Base-by-base conservation (phyloP, 2,888 invertebrate species). In the Drosophila mimetica region DNA sequence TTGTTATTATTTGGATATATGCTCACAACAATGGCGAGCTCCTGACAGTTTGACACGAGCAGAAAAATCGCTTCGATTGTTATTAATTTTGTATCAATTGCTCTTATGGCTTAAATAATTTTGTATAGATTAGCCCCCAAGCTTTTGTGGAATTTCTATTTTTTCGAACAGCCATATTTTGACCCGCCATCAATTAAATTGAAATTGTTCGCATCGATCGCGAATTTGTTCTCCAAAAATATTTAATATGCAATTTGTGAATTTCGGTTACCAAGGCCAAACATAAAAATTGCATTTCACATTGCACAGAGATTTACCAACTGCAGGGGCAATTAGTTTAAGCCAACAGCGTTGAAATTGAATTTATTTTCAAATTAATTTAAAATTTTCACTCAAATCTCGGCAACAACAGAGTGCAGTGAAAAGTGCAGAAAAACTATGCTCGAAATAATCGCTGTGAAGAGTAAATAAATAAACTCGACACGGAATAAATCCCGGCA, bases 291-390 rank as follows among this genome's bases (percentile, higher is more conserved):
- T 57, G 37, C 53, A 71, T 16, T 65, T 20, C 34, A 47, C 57
- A 46, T 30, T 47, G 59, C 14, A 51, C 52, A 30, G 50, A 48
- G 58, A 73, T 57, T 71, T 71, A 37, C 41, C 48, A 32, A 44
- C 34, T 44, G 66, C 59, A 41, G 54, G 46, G 41, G 60, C 65
- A 67, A 71, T 71, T 71, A 57, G 63, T 57, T 52, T 48, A 54
- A 52, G 47, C 71, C 54, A 25, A 5, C 28, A 28, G 60, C 36
- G 66, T 70, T 65, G 64, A 66, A 82, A 83, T 79, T 83, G 71
- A 67, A 77, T 77, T 82, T 63, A 63, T 66, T 64, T 74, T 51
- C 47, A 75, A 75, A 66, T 77, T 65, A 73, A 77, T 76, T 76
- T 77, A 55, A 77, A 74, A 67, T 57, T 67, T 71, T 74, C 57